Evolutionary conservation across 2,113 vertebrate genomes (phyloP), one percentile per base, ranked within the genome.

Genomic region (Oncorhynchus tshawytscha): DNA sequence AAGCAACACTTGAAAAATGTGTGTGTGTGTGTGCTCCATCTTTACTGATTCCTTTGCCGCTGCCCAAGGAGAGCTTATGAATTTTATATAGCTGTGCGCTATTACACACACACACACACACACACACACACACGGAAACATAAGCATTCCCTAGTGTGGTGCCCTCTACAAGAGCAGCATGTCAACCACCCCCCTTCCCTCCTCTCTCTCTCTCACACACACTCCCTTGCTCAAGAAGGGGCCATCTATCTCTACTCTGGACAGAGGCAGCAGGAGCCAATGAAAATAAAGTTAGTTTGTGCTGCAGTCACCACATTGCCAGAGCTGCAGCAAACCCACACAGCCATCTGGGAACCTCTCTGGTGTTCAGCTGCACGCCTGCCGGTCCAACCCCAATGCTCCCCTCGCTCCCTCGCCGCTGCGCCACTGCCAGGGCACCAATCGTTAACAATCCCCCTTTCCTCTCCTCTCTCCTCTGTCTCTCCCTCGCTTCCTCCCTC

Each of bases 291-390:
- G 25, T 24, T 51, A 5, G 51, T 73, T 71, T 75, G 15, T 85
- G 83, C 64, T 0, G 7, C 74, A 80, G 76, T 78, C 9, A 8
- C 62, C 39, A 45, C 39, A 74, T 70, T 74, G 82, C 67, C 84
- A n/a, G 0, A 9, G 74, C 73, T 85, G 70, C 73, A 62, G 80
- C 8, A 57, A 67, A 5, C 20, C 24, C 59, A 62, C 71, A 12
- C 77, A 86, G 85, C 75, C 86, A 90, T 92, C 79, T 86, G 88
- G 88, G 84, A 91, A 90, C 75, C 88, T 89, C 81, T 39, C 85
- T 92, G 89, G 78, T 84, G 84, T 92, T 91, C 92, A 91, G 66
- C 77, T 87, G 81, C 82, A 81, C 82, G 85, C 80, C 77, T 25
- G 9, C 11, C 2, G 57, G 82, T 85, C 72, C 24, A 78, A 70